A percentile compares a stretch with the other conserved stretches of the same genome.
Conservation (phyloP, 2,888 invertebrate genomes). For the Conops quadrifasciatus region DNA sequence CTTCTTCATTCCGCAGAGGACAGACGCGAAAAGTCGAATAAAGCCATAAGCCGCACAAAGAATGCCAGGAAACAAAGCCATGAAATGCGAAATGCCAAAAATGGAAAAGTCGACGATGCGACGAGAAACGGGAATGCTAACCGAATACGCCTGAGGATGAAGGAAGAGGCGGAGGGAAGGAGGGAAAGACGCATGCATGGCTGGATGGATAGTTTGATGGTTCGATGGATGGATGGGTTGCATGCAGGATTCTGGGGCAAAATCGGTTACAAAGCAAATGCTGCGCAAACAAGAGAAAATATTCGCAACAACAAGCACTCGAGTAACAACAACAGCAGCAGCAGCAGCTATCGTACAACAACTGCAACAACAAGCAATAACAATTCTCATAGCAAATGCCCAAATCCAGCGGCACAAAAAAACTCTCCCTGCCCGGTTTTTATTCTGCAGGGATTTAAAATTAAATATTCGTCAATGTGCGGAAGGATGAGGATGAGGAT, state of each 20-base stretch:
- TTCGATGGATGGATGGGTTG: not conserved
- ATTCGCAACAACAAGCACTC: slow-evolving; percentile 44
- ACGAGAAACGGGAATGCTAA: slow-evolving; percentile 5
- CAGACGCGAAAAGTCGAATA: slow-evolving; percentile 32
- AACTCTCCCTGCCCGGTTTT: slow-evolving; percentile 35
- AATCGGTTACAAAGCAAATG: slow-evolving; percentile 30
- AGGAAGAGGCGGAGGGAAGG: no score
- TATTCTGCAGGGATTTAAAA: slow-evolving; percentile 58
- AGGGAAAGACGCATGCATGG: no score
- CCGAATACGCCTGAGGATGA: no score
- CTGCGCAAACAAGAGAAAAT: slow-evolving; percentile 38
- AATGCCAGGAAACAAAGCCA: slow-evolving; percentile 13
- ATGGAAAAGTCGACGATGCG: slow-evolving; percentile 11
- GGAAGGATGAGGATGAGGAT: slow-evolving; percentile 42
- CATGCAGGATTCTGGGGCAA: slow-evolving; percentile 15
- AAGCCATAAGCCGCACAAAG: slow-evolving; percentile 35
- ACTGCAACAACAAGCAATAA: slow-evolving; percentile 1
- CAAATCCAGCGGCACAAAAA: not conserved
- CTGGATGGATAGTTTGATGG: no score
- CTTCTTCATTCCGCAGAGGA: slow-evolving; percentile 52
- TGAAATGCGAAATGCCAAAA: slow-evolving; percentile 11
- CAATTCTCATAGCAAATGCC: slow-evolving; percentile 10
- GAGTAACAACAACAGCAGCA: slow-evolving; percentile 1
- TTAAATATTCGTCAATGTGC: slow-evolving; percentile 56
- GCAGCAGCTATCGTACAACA: not conserved